Conservation (phyloP, 2,797 vertebrate species). For the Limnodromus scolopaceus region DNA sequence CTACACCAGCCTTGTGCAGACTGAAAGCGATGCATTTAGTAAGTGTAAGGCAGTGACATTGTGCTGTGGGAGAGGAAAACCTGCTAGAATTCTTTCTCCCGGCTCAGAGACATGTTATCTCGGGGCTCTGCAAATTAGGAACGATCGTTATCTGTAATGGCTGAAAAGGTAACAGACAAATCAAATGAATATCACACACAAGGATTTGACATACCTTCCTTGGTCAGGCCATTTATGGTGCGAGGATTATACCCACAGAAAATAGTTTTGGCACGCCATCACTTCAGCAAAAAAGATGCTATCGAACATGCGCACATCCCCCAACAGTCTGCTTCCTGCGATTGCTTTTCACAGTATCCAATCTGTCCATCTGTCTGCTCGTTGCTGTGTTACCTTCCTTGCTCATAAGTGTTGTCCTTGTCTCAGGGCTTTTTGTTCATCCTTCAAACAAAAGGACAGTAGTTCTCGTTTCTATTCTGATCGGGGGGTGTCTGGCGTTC, state of each 20-base stretch:
- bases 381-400: constrained; percentile 64
- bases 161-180: constrained; percentile 69
- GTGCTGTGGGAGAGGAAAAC: constrained; percentile 25
- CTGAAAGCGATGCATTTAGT: constrained; percentile 6
- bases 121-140: constrained; percentile 41
- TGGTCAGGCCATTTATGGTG: constrained; percentile 75
- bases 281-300: constrained; percentile 77
- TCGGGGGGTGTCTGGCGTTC: constrained; percentile 39
- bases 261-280: constrained; percentile 85
- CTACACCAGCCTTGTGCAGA: constrained; percentile 17
- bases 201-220: constrained; percentile 83
- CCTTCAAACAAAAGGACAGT: constrained; percentile 65
- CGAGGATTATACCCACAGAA: constrained; percentile 76
- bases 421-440: constrained; percentile 57
- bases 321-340: constrained; percentile 71
- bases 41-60: constrained; percentile 47
- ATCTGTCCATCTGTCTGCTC: constrained; percentile 78
- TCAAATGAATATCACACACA: constrained; percentile 58
- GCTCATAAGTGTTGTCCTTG: constrained; percentile 53
- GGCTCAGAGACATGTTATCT: constrained; percentile 29
- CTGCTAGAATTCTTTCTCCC: constrained; percentile 29
- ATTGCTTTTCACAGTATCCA: constrained; percentile 67
- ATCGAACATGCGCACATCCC: constrained; percentile 78
- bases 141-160: constrained; percentile 22
- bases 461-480: not conserved